Percentiles rank a stretch among this genome's conserved stretches.
phyloP scores from a whole-genome alignment of 2,797 vertebrate genomes.

The Selene dorsalis region DNA sequence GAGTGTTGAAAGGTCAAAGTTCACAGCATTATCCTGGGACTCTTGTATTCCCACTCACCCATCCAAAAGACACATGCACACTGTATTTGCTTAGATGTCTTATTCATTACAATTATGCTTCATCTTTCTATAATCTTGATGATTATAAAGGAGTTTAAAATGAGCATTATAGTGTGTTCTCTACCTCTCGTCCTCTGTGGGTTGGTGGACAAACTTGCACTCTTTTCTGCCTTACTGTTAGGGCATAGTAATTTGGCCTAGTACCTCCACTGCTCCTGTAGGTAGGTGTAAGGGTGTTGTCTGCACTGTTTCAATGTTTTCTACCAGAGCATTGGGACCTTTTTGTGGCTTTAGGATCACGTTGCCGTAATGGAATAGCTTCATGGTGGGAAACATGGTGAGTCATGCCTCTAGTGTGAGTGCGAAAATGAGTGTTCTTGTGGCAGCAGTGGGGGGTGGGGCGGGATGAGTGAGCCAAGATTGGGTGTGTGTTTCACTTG shows the following conservation, averaged over 20 bases:
- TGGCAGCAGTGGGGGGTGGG: background rate
- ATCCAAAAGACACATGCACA: background rate
- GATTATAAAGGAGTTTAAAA: conserved; percentile 7
- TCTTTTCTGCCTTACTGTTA: conserved; percentile 20
- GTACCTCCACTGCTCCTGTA: conserved; percentile 28
- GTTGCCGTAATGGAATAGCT: conserved; percentile 56
- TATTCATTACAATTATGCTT: background rate
- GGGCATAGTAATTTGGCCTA: conserved; percentile 34
- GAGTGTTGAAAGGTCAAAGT: conserved; percentile 28
- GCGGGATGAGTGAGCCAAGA: background rate
- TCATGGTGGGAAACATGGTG: conserved; percentile 45
- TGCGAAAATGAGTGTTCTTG: conserved; percentile 26
- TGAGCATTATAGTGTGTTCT: background rate
- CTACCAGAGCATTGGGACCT: conserved; percentile 48
- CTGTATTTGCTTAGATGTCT: background rate
- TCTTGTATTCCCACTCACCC: background rate
- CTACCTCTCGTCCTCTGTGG: background rate
- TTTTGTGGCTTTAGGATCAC: conserved; percentile 53
- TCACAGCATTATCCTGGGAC: conserved; percentile 12
- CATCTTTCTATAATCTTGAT: background rate
- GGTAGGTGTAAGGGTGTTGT: conserved; percentile 54
- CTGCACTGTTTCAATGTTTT: conserved; percentile 54
- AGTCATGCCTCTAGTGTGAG: conserved; percentile 49
- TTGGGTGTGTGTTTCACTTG: conserved; percentile 37
- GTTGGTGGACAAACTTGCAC: conserved; percentile 9